These are phyloP conservation scores for Myodes glareolus DNA, from an alignment of 2,113 vertebrate species.

Conservation along the genomic window DNA sequence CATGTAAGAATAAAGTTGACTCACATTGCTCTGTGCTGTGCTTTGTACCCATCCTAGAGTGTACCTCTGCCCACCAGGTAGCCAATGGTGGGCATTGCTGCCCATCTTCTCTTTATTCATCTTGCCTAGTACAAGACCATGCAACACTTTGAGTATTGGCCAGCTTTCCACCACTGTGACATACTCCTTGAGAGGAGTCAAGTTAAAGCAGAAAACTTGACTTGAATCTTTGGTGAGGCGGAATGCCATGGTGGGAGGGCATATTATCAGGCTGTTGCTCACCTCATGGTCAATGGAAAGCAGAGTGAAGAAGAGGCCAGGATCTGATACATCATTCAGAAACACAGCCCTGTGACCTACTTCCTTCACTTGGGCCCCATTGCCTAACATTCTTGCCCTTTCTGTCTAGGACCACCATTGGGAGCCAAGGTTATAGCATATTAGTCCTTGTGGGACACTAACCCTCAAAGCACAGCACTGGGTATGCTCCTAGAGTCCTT, in stretches of 20 bases:
- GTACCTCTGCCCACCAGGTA: fast-evolving
- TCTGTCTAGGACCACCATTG: not conserved
- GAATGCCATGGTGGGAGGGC: not conserved
- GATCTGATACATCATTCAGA: not conserved
- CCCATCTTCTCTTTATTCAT: not conserved
- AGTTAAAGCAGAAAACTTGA: not conserved
- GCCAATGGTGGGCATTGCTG: fast-evolving
- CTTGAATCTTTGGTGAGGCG: too few species aligned
- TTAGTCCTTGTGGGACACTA: not conserved
- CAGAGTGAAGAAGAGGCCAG: not conserved
- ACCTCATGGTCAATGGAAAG: too few species aligned
- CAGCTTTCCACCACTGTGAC: not conserved
- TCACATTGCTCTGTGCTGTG: not conserved
- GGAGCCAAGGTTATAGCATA: not conserved
- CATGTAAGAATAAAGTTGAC: not conserved
- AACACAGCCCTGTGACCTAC: too few species aligned
- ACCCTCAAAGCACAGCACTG: not conserved
- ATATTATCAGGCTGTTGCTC: too few species aligned
- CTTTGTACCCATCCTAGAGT: not conserved
- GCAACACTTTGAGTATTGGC: fast-evolving
- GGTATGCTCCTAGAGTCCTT: not conserved
- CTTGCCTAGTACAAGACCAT: not conserved
- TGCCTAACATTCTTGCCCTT: not conserved
- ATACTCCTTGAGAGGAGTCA: not conserved
- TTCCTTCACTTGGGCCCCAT: not conserved